These are phyloP conservation scores for Hipparchia semele DNA, from an alignment of 2,888 invertebrate genomes.

Conservation along the genomic window DNA sequence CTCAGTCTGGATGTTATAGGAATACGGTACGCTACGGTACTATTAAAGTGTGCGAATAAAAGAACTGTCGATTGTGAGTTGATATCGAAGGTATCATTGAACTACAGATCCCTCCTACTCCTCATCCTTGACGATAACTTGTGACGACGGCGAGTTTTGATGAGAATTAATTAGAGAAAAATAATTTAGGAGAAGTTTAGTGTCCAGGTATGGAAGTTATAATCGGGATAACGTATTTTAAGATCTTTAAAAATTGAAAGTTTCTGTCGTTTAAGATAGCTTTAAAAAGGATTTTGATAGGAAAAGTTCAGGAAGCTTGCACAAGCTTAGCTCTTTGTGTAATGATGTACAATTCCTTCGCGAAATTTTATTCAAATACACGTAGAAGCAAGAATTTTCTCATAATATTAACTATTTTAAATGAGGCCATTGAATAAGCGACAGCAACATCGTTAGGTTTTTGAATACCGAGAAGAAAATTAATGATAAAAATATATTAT, in stretches of 20 bases:
- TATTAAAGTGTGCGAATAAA: too few relatives aligned
- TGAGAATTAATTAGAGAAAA: too few relatives aligned
- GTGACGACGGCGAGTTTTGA: too few relatives aligned
- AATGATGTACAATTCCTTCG: constrained; percentile 5
- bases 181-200: too few relatives aligned
- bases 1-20: too few relatives aligned
- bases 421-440: constrained; percentile 6
- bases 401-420: constrained; percentile 1
- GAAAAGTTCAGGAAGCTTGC: neutral
- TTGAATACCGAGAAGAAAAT: neutral
- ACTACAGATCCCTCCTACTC: too few relatives aligned
- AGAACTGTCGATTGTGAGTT: too few relatives aligned
- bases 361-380: neutral
- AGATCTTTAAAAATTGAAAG: constrained; percentile 13
- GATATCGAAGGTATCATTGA: too few relatives aligned
- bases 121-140: too few relatives aligned
- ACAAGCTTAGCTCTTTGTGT: constrained; percentile 15
- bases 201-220: neutral
- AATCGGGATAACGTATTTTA: constrained; percentile 2
- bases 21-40: too few relatives aligned
- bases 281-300: constrained; percentile 4
- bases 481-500: neutral
- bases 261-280: constrained; percentile 11
- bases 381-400: neutral
- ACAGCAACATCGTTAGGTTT: neutral